phyloP scores from a whole-genome alignment of 92 coral and sea anemone genomes.

The Plumapathes pennacea region DNA sequence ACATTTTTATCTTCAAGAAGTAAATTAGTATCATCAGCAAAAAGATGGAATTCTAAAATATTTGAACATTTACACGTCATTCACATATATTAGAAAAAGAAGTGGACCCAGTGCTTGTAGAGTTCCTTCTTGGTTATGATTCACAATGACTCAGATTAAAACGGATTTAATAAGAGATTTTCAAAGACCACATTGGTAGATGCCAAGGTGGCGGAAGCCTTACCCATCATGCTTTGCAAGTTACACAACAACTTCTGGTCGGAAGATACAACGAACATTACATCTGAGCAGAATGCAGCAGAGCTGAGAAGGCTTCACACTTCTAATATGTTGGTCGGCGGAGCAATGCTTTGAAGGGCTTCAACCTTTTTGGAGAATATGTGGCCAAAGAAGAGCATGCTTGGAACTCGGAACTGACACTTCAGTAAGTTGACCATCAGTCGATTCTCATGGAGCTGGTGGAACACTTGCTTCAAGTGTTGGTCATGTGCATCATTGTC shows the following conservation, averaged over 20 bases:
- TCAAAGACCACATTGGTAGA: too few species aligned
- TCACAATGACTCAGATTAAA: not conserved
- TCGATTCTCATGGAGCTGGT: slow-evolving; percentile 29
- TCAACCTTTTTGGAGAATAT: slow-evolving; percentile 54
- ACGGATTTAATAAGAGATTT: not conserved
- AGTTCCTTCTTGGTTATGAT: not conserved
- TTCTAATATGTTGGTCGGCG: slow-evolving; percentile 41
- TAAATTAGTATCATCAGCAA: too few species aligned
- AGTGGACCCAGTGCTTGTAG: too few species aligned
- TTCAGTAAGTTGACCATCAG: slow-evolving; percentile 44
- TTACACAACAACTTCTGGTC: too few species aligned
- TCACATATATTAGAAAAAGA: too few species aligned
- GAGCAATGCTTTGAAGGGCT: slow-evolving; percentile 38
- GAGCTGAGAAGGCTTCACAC: slow-evolving; percentile 48
- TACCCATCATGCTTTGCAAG: too few species aligned
- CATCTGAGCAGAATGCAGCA: slow-evolving; percentile 53
- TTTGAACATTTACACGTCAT: too few species aligned
- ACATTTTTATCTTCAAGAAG: too few species aligned
- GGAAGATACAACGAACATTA: too few species aligned
- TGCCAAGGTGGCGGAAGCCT: too few species aligned
- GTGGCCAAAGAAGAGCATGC: slow-evolving; percentile 53
- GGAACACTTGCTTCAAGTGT: slow-evolving; percentile 35
- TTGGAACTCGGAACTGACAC: slow-evolving; percentile 53
- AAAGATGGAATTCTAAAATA: too few species aligned
- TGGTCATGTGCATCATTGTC: slow-evolving; percentile 35